These are phyloP conservation scores for Enteromius argenteus DNA, from an alignment of 2,797 vertebrate species.

Conservation along the genomic window DNA sequence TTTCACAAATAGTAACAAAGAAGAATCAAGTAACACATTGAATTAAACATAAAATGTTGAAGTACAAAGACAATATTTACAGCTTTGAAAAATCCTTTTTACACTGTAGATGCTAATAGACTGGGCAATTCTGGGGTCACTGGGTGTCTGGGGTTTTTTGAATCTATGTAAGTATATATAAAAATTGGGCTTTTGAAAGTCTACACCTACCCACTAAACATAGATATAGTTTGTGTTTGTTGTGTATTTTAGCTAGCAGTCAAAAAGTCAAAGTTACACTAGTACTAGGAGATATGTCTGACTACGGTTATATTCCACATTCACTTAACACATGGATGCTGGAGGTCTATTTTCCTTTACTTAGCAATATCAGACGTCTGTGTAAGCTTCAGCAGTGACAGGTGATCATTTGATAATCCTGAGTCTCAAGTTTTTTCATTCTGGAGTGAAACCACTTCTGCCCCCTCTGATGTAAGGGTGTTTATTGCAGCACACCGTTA, in stretches of 20 bases:
- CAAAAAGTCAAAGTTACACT: neutral
- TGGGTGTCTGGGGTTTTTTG: neutral
- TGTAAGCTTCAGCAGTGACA: constrained; percentile 45
- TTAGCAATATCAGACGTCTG: neutral
- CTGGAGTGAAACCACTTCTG: constrained; percentile 7
- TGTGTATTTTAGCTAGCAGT: neutral
- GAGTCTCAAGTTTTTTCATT: constrained; percentile 10
- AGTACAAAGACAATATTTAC: neutral
- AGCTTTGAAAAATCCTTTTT: neutral
- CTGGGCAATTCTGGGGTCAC: neutral
- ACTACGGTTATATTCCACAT: constrained; percentile 20
- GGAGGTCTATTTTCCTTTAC: constrained; percentile 1
- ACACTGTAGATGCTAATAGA: neutral
- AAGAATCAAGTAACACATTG: neutral
- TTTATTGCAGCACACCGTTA: neutral
- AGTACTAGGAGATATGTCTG: constrained; percentile 15
- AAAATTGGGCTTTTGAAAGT: neutral
- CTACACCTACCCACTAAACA: neutral
- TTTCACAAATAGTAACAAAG: neutral
- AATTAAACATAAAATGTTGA: neutral
- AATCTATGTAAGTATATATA: neutral
- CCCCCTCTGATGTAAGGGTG: constrained; percentile 9
- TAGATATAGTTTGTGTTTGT: neutral
- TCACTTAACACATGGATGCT: neutral
- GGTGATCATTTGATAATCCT: constrained; percentile 43